Conservation (phyloP, 2,888 invertebrate species). For the Drosophila buzzatii region DNA sequence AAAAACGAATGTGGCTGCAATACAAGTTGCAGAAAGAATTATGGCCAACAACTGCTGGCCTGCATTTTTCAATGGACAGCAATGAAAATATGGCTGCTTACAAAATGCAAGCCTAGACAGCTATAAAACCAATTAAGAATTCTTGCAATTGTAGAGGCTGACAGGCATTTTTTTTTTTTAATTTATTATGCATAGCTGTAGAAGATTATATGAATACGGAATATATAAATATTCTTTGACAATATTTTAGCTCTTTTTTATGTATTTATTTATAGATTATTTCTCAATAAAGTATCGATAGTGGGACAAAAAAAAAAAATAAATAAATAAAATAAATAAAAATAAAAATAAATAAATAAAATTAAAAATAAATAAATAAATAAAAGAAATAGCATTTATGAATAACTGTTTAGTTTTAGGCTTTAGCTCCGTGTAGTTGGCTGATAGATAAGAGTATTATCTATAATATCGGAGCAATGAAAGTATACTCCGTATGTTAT, state of each 20-base stretch:
- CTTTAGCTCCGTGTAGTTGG: neutral
- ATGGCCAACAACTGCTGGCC: slow-evolving; percentile 36
- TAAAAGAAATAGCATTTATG: neutral
- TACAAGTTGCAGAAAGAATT: slow-evolving; percentile 52
- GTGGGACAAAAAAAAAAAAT: neutral
- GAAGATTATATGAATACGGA: no score
- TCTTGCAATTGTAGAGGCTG: neutral
- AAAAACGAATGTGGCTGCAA: slow-evolving; percentile 49
- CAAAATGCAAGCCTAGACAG: slow-evolving; percentile 10
- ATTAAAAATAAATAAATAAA: no score
- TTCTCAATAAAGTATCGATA: neutral
- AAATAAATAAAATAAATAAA: no score
- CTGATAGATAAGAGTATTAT: neutral
- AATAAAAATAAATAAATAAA: no score
- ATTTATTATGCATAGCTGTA: neutral
- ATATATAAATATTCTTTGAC: neutral
- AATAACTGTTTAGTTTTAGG: neutral
- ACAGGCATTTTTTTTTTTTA: neutral
- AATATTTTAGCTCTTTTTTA: neutral
- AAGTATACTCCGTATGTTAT: no score
- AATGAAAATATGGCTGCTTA: slow-evolving; percentile 20
- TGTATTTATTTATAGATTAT: neutral
- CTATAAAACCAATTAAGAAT: slow-evolving; percentile 14
- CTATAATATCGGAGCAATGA: neutral
- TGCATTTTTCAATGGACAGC: slow-evolving; percentile 43